phyloP scores from a whole-genome alignment of 2,888 invertebrate species.

The Prenolepis imparis region DNA sequence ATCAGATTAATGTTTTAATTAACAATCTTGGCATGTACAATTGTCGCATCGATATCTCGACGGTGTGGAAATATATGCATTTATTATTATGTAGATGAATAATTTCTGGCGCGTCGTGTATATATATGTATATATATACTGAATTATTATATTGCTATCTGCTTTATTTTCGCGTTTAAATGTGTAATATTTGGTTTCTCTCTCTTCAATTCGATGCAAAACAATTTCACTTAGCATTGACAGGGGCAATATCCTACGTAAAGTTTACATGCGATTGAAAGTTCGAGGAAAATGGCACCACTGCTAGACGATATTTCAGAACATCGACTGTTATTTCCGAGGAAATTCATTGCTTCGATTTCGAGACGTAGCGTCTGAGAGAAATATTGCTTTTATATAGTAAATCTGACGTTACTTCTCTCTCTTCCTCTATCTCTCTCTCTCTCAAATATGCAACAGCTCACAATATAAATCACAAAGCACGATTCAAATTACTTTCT shows the following conservation, averaged over 20 bases:
- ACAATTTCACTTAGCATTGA: slow-evolving; percentile 8
- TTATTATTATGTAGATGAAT: not conserved
- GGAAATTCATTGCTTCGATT: slow-evolving; percentile 52
- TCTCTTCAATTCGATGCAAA: not conserved
- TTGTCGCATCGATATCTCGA: not conserved
- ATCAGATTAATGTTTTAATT: not conserved
- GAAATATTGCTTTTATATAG: slow-evolving; percentile 54
- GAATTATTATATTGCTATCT: not conserved
- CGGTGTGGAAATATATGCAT: not conserved
- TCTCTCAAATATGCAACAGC: not conserved
- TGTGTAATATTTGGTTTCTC: not conserved
- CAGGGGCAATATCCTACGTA: slow-evolving; percentile 20
- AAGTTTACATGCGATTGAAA: slow-evolving; percentile 30
- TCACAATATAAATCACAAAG: slow-evolving; percentile 35
- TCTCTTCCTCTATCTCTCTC: not conserved
- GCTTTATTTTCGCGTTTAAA: not conserved
- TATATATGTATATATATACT: not conserved
- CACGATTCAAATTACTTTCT: slow-evolving; percentile 44
- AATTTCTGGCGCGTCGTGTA: not conserved
- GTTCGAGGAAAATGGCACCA: slow-evolving; percentile 11
- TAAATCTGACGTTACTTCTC: slow-evolving; percentile 36
- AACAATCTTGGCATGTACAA: not conserved
- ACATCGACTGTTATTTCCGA: slow-evolving; percentile 37
- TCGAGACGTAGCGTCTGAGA: slow-evolving; percentile 28
- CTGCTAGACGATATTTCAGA: slow-evolving; percentile 39